These are phyloP conservation scores for Thrips palmi DNA, from an alignment of 1,140 invertebrate species.

Conservation along the genomic window DNA sequence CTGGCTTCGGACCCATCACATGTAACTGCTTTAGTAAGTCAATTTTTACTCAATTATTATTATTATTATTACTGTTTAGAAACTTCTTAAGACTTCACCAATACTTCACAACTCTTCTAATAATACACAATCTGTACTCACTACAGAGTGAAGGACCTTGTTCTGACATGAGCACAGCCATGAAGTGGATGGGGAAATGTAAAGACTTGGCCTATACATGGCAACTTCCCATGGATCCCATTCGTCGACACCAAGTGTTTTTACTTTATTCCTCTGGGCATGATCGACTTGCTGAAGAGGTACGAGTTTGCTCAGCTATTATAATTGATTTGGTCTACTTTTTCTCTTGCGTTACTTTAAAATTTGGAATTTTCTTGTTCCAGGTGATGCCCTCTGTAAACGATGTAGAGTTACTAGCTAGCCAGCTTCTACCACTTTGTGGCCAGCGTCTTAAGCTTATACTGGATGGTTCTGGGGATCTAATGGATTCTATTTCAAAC, in stretches of 20 bases:
- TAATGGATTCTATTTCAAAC: slow-evolving; percentile 40
- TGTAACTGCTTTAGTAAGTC: neutral
- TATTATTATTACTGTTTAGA: too few species aligned
- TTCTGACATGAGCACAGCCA: slow-evolving; percentile 15
- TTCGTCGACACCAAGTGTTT: slow-evolving; percentile 56
- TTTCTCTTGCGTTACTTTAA: neutral
- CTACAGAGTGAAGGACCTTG: too few species aligned
- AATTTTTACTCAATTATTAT: too few species aligned
- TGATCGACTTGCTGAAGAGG: slow-evolving; percentile 56
- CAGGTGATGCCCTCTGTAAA: slow-evolving; percentile 40
- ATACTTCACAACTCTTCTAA: neutral
- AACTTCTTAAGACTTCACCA: neutral
- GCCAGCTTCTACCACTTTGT: slow-evolving; percentile 43
- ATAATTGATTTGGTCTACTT: slow-evolving; percentile 3
- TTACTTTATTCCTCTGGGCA: slow-evolving; percentile 58
- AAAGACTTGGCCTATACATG: slow-evolving; percentile 55
- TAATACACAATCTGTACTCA: slow-evolving; percentile 1
- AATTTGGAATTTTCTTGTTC: slow-evolving; percentile 13
- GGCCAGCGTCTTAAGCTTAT: slow-evolving; percentile 49
- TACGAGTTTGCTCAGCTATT: slow-evolving; percentile 20
- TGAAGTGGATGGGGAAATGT: slow-evolving; percentile 46
- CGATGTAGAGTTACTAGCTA: slow-evolving; percentile 40
- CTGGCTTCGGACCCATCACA: neutral
- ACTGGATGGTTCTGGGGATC: slow-evolving; percentile 32
- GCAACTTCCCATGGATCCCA: slow-evolving; percentile 53